A percentile compares a stretch with the other conserved stretches of the same genome.
Conservation (phyloP, 2,113 vertebrate species). For the Lampris megalopsis region DNA sequence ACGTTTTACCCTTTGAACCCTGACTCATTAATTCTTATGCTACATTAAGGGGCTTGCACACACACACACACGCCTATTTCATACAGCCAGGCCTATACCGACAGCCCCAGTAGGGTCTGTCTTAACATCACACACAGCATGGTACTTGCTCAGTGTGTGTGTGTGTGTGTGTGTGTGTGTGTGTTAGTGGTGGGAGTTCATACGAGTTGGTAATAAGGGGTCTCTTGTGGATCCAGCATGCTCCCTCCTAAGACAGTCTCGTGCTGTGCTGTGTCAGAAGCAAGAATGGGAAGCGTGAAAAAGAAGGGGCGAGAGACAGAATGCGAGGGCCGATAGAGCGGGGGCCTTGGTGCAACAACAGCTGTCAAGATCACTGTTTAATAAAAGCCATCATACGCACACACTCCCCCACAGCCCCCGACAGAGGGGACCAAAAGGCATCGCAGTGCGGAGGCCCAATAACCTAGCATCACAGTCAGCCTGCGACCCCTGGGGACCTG, state of each 20-base stretch:
- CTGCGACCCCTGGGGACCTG: conserved; percentile 47
- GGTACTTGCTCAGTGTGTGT: not conserved
- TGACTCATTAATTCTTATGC: conserved; percentile 71
- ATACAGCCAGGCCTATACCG: not conserved
- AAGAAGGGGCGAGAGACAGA: conserved; percentile 31
- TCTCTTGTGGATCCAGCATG: conserved; percentile 49
- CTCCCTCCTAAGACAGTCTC: conserved; percentile 36
- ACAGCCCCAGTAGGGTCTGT: conserved; percentile 36
- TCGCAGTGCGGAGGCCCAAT: conserved; percentile 58
- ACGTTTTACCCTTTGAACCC: conserved; percentile 71
- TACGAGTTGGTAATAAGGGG: conserved; percentile 48
- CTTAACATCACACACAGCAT: conserved; percentile 15
- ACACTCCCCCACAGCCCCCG: conserved; percentile 63
- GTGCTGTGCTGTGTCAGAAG: conserved; percentile 41
- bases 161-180: conserved; percentile 15
- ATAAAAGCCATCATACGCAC: conserved; percentile 67
- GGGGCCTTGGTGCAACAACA: conserved; percentile 67
- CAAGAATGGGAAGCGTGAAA: conserved; percentile 39
- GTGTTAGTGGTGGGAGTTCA: conserved; percentile 24
- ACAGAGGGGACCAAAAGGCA: conserved; percentile 68
- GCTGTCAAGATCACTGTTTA: conserved; percentile 82
- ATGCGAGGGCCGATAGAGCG: conserved; percentile 39
- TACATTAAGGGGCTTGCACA: conserved; percentile 61
- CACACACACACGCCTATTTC: conserved; percentile 34
- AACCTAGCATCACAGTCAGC: conserved; percentile 67